These are phyloP conservation scores for Agrotis exclamationis DNA, from an alignment of 2,888 invertebrate species.

Conservation along the genomic window DNA sequence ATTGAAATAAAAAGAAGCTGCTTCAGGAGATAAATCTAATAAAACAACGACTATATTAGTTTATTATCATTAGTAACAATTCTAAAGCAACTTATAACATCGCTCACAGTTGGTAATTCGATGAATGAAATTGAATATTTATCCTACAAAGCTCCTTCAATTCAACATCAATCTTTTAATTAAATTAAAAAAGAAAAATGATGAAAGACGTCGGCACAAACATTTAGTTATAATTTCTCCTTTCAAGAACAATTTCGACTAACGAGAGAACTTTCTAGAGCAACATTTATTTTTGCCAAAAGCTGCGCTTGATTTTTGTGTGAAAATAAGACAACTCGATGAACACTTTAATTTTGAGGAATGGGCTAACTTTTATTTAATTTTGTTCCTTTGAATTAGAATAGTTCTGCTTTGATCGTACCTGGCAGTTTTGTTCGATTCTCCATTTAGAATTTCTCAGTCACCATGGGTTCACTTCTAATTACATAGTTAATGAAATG, in stretches of 20 bases:
- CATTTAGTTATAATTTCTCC: conserved; percentile 48
- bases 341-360: conserved; percentile 15
- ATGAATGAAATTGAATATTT: conserved; percentile 41
- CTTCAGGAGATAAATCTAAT: background rate
- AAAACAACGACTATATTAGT: background rate
- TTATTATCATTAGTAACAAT: conserved; percentile 16
- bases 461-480: too few species aligned
- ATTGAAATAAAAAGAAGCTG: background rate
- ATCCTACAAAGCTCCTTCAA: conserved; percentile 27
- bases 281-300: conserved; percentile 44
- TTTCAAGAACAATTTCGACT: conserved; percentile 52
- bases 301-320: conserved; percentile 28
- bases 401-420: background rate
- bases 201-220: conserved; percentile 50
- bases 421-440: too few species aligned
- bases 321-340: conserved; percentile 23
- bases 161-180: conserved; percentile 29
- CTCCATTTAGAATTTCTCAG: too few species aligned
- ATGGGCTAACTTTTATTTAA: background rate
- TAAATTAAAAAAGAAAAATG: conserved; percentile 45
- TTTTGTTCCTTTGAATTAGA: conserved; percentile 1
- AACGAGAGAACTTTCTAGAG: conserved; percentile 54
- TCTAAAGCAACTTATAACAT: conserved; percentile 24
- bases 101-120: conserved; percentile 15
- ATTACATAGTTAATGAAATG: too few species aligned